These are phyloP conservation scores for Cephus rjabovi DNA, from an alignment of 2,888 invertebrate species.

Conservation along the genomic window DNA sequence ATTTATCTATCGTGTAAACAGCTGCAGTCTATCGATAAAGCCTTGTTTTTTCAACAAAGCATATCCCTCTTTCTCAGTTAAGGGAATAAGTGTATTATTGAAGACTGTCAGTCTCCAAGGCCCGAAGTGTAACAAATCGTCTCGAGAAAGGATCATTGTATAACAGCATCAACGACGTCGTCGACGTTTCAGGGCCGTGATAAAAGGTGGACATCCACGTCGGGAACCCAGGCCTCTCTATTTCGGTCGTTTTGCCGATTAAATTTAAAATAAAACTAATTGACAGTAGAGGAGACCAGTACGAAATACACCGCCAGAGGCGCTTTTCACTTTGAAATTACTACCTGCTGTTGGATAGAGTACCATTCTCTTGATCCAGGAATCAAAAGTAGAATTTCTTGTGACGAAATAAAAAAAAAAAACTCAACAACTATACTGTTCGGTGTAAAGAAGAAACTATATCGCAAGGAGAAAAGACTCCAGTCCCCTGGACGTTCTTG, in stretches of 20 bases:
- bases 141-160: slow-evolving; percentile 27
- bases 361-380: background rate
- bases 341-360: background rate
- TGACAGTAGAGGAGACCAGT: background rate
- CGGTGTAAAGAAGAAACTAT: background rate
- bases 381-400: background rate
- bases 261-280: slow-evolving; percentile 1
- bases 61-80: background rate
- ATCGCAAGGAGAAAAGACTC: slow-evolving; percentile 20
- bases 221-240: background rate
- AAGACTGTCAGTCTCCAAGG: background rate
- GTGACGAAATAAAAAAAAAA: background rate
- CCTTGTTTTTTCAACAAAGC: background rate
- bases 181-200: slow-evolving; percentile 27
- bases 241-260: background rate
- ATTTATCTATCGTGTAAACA: background rate
- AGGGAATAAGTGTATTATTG: background rate
- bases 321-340: background rate
- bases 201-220: slow-evolving; percentile 13
- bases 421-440: background rate
- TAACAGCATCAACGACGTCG: slow-evolving; percentile 24
- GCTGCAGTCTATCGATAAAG: background rate
- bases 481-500: slow-evolving; percentile 21
- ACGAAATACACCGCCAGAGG: background rate
- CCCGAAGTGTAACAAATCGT: background rate